Evolutionary conservation across 1,140 invertebrate genomes (phyloP).

Genomic region (Caenorhabditis latens): DNA sequence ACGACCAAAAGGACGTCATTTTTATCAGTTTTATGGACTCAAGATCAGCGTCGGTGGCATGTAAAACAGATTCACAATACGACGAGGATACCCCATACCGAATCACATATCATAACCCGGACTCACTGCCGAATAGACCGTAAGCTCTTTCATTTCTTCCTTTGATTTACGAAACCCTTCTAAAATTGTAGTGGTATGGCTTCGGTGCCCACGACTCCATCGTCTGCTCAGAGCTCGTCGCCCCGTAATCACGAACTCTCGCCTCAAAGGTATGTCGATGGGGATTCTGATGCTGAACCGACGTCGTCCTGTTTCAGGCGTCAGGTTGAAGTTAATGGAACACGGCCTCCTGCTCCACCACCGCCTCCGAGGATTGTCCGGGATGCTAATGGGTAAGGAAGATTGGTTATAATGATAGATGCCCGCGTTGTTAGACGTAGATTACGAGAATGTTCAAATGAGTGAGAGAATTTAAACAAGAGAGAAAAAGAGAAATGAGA

Average conservation of each 20-base stretch:
- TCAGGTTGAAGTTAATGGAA: not conserved
- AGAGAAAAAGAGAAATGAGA: conserved; percentile 8
- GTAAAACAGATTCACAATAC: not conserved
- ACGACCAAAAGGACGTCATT: not conserved
- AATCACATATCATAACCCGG: not conserved
- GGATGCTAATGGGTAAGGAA: not conserved
- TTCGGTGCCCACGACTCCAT: not conserved
- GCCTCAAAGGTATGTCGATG: not conserved
- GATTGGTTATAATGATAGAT: not conserved
- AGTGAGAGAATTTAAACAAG: not conserved
- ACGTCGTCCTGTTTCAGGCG: not conserved
- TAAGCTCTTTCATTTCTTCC: not conserved
- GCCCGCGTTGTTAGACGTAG: not conserved
- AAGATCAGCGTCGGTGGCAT: not conserved
- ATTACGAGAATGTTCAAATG: not conserved
- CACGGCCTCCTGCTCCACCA: not conserved
- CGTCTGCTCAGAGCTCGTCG: not conserved
- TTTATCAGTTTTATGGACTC: not conserved
- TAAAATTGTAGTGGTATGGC: not conserved
- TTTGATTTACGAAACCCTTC: not conserved
- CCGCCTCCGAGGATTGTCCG: not conserved
- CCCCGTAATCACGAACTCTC: not conserved
- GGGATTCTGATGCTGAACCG: not conserved
- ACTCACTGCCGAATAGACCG: not conserved
- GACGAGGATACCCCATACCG: not conserved